A percentile compares a stretch with the other conserved stretches of the same genome.
phyloP scores from a whole-genome alignment of 2,113 vertebrate genomes.

The Zingel zingel region DNA sequence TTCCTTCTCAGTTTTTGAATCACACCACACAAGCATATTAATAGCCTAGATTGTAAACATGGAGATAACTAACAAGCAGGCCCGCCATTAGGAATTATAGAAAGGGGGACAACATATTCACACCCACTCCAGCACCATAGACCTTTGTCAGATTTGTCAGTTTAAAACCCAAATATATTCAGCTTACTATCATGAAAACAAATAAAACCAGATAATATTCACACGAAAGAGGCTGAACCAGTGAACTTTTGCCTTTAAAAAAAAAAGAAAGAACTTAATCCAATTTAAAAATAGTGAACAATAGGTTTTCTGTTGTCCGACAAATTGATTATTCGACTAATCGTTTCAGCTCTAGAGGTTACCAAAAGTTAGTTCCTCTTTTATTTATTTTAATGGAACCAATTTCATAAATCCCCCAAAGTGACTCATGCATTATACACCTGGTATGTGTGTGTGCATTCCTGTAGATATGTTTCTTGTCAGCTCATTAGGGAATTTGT shows the following conservation, averaged over 20 bases:
- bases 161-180: not conserved
- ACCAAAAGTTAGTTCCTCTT: not conserved
- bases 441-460: not conserved
- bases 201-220: not conserved
- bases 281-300: not conserved
- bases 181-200: not conserved
- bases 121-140: too few relatives aligned
- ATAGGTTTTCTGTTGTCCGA: not conserved
- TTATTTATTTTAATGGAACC: not conserved
- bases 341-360: not conserved
- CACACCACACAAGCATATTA: not conserved
- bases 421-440: not conserved
- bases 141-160: not conserved
- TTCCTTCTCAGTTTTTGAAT: not conserved
- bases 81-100: too few relatives aligned
- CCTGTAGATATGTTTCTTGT: not conserved
- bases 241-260: not conserved
- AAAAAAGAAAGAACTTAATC: too few relatives aligned
- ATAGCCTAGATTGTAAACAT: not conserved
- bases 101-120: too few relatives aligned
- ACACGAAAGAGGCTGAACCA: not conserved
- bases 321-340: not conserved
- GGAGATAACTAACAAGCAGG: not conserved
- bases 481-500: constrained; percentile 11
- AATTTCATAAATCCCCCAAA: not conserved